Conservation (phyloP, 2,797 vertebrate species). For the Alcedo atthis region DNA sequence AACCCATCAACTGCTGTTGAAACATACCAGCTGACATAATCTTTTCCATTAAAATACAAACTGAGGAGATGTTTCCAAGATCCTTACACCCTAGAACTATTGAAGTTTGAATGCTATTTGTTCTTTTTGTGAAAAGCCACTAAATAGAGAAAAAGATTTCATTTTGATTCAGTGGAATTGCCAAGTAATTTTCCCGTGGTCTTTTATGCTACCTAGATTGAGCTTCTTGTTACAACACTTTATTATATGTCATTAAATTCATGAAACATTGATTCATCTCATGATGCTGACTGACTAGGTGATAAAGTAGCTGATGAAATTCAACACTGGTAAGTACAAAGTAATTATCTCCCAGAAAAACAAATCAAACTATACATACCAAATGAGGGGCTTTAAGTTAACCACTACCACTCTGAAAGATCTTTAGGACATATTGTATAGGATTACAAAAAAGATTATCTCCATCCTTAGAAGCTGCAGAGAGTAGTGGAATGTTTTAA, state of each 20-base stretch:
- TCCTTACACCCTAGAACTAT: not conserved
- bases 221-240: slow-evolving; percentile 1
- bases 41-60: not conserved
- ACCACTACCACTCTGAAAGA: not conserved
- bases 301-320: slow-evolving; percentile 27
- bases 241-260: slow-evolving; percentile 29
- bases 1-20: not conserved
- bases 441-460: not conserved
- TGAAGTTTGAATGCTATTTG: not conserved
- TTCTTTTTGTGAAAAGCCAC: not conserved
- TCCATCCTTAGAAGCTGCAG: not conserved
- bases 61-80: not conserved
- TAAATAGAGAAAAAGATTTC: not conserved
- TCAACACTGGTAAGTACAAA: not conserved
- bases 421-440: not conserved
- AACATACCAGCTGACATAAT: not conserved
- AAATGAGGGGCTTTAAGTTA: not conserved
- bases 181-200: not conserved
- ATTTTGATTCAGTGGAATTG: not conserved
- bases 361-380: not conserved
- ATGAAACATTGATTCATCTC: slow-evolving; percentile 45
- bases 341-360: not conserved
- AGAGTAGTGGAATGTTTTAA: not conserved
- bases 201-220: slow-evolving; percentile 15
- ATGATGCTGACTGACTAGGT: not conserved